phyloP scores from a whole-genome alignment of 2,888 invertebrate genomes.

The Anthoptus insignis region DNA sequence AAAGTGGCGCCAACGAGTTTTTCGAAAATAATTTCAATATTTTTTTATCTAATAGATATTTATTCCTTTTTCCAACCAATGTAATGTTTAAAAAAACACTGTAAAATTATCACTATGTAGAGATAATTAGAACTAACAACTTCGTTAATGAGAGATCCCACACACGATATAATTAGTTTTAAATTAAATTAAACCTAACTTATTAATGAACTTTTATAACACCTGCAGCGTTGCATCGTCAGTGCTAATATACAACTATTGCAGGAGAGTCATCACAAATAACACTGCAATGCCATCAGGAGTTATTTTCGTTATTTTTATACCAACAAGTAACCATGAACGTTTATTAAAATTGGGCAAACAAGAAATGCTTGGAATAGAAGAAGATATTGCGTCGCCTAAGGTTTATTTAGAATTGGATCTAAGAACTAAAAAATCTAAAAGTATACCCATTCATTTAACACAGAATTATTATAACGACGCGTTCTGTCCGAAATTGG shows the following conservation, averaged over 20 bases:
- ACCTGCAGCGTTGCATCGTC: background rate
- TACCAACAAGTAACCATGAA: slow-evolving; percentile 90
- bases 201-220: slow-evolving; percentile 47
- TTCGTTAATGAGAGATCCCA: slow-evolving; percentile 16
- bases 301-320: slow-evolving; percentile 90
- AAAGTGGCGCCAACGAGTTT: too few species aligned
- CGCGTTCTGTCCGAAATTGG: slow-evolving; percentile 65
- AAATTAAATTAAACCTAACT: slow-evolving; percentile 58
- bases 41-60: too few species aligned
- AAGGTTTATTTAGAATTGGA: slow-evolving; percentile 71
- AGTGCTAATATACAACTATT: background rate
- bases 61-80: too few species aligned
- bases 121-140: slow-evolving; percentile 32
- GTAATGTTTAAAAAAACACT: too few species aligned
- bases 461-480: slow-evolving; percentile 75
- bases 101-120: slow-evolving; percentile 24
- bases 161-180: slow-evolving; percentile 42
- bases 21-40: too few species aligned
- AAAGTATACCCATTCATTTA: slow-evolving; percentile 74
- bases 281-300: slow-evolving; percentile 83
- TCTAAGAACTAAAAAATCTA: slow-evolving; percentile 71
- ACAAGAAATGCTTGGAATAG: slow-evolving; percentile 62
- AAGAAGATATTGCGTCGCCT: slow-evolving; percentile 59
- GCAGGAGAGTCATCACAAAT: too few species aligned
- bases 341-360: slow-evolving; percentile 86